Percentiles rank a stretch among this genome's conserved stretches.
phyloP scores from a whole-genome alignment of 2,797 vertebrate species.

The Chelmon rostratus region DNA sequence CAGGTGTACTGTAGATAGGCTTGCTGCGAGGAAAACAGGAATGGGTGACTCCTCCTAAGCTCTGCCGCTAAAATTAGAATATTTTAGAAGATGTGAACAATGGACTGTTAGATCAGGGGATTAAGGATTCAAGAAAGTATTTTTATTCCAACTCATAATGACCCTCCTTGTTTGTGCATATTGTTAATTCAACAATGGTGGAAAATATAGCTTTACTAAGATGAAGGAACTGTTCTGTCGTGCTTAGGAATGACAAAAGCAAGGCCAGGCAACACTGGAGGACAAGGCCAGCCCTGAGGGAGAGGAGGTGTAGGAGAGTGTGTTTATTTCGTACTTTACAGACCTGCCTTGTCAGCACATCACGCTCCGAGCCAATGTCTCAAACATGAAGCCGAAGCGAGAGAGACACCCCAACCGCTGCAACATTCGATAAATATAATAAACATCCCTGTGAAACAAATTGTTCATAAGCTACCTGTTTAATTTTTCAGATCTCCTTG shows the following conservation, averaged over 20 bases:
- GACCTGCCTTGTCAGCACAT: constrained; percentile 79
- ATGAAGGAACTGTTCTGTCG: constrained; percentile 54
- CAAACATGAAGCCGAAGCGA: constrained; percentile 48
- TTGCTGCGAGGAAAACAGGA: constrained; percentile 74
- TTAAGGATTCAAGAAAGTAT: constrained; percentile 70
- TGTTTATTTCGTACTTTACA: constrained; percentile 87
- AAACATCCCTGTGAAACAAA: constrained; percentile 98
- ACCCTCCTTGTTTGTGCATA: constrained; percentile 59
- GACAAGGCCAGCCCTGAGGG: constrained; percentile 60
- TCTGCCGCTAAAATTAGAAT: constrained; percentile 81
- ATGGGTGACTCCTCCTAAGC: constrained; percentile 77
- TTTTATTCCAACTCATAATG: constrained; percentile 73
- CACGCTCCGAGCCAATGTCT: constrained; percentile 79
- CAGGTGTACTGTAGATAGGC: constrained; percentile 78
- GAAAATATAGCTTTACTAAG: constrained; percentile 59
- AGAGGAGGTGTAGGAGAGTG: constrained; percentile 74
- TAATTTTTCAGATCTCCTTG: constrained; percentile 99
- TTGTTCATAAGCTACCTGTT: constrained; percentile 99
- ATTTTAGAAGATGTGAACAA: constrained; percentile 76
- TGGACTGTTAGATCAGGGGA: constrained; percentile 63
- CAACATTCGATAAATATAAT: constrained; percentile 97
- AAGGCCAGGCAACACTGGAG: constrained; percentile 57
- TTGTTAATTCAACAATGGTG: constrained; percentile 57
- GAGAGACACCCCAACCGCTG: constrained; percentile 85
- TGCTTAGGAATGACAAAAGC: constrained; percentile 61